Conservation (phyloP, 2,113 vertebrate genomes). For the Pollimyrus isidori region DNA sequence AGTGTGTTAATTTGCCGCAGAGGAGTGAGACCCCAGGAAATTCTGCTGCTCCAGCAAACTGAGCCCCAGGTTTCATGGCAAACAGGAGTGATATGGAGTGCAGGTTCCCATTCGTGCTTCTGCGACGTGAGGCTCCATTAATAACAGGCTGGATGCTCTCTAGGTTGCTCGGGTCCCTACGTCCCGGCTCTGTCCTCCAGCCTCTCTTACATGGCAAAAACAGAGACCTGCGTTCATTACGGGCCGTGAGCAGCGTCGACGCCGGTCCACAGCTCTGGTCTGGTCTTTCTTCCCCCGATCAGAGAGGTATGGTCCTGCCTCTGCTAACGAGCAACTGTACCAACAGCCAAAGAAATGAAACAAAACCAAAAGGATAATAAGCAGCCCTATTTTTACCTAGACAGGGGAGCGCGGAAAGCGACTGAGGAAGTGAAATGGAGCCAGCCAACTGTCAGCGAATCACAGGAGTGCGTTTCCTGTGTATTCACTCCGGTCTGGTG, state of each 20-base stretch:
- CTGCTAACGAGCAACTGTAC: slow-evolving; percentile 60
- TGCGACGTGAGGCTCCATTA: not conserved
- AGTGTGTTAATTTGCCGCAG: not conserved
- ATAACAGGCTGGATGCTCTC: not conserved
- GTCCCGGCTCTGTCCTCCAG: not conserved
- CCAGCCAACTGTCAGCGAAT: not conserved
- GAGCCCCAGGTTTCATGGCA: not conserved
- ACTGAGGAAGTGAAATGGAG: slow-evolving; percentile 9
- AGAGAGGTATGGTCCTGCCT: slow-evolving; percentile 29
- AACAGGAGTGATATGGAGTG: not conserved
- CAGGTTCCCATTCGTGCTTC: not conserved
- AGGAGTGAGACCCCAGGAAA: too few relatives aligned
- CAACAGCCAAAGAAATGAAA: slow-evolving; percentile 52
- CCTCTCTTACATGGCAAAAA: not conserved
- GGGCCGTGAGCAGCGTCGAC: slow-evolving; percentile 6
- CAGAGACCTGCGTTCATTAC: slow-evolving; percentile 21
- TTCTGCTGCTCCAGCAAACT: not conserved
- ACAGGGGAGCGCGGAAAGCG: slow-evolving; percentile 34
- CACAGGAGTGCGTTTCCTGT: not conserved
- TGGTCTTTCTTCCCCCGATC: slow-evolving; percentile 37
- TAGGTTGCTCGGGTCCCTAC: not conserved
- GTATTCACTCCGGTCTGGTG: too few relatives aligned
- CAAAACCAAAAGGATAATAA: not conserved
- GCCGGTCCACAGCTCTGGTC: not conserved
- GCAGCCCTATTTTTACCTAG: slow-evolving; percentile 57